Evolutionary conservation across 1,140 invertebrate genomes (phyloP).

Genomic region (Diachasmimorpha longicaudata): DNA sequence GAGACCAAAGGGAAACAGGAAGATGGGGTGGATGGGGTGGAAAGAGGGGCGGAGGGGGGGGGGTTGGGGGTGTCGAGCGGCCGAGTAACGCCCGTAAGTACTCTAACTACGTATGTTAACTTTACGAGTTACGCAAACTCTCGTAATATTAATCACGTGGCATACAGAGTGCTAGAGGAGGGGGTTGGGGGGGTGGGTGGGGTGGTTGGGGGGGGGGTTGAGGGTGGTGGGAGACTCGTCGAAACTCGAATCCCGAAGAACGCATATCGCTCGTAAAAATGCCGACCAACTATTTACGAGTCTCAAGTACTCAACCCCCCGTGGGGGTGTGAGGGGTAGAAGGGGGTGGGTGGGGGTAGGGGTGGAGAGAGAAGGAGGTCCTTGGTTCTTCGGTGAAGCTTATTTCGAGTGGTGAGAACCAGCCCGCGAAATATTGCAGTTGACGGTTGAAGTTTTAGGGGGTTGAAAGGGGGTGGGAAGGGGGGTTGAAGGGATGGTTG

Average conservation of each 20-base stretch:
- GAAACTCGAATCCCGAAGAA: slow-evolving; percentile 43
- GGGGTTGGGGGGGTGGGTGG: background rate
- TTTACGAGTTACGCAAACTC: slow-evolving; percentile 61
- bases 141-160: slow-evolving; percentile 59
- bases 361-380: background rate
- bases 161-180: background rate
- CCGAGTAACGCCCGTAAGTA: slow-evolving; percentile 28
- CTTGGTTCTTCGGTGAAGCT: slow-evolving; percentile 8
- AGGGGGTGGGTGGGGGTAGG: too few relatives aligned
- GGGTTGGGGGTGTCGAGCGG: slow-evolving; percentile 16
- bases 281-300: slow-evolving; percentile 48
- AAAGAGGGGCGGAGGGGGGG: background rate
- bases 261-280: slow-evolving; percentile 52
- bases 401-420: slow-evolving; percentile 25
- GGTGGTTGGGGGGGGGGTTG: background rate
- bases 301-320: slow-evolving; percentile 41
- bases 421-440: slow-evolving; percentile 16
- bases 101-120: slow-evolving; percentile 49
- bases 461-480: background rate
- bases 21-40: background rate
- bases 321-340: background rate
- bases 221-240: too few relatives aligned
- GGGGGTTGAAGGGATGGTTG: background rate
- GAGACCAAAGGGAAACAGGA: background rate
- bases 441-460: background rate